A percentile compares a stretch with the other conserved stretches of the same genome.
These are phyloP conservation scores for Lates calcarifer DNA, from an alignment of 2,113 vertebrate genomes.

Conservation along the genomic window DNA sequence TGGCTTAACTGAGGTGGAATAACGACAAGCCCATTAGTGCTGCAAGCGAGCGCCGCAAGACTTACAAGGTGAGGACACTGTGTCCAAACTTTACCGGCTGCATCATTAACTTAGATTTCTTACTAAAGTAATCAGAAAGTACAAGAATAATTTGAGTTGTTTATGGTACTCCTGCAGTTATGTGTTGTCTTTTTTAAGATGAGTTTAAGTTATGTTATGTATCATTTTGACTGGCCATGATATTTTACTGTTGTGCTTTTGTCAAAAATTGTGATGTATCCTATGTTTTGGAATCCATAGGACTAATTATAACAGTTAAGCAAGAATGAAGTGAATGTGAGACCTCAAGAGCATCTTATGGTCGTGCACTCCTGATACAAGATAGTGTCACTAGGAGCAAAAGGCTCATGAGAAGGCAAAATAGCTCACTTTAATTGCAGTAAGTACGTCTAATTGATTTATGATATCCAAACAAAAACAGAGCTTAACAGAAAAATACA, in stretches of 20 bases:
- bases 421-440: constrained; percentile 56
- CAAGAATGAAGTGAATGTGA: constrained; percentile 26
- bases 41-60: constrained; percentile 13
- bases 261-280: constrained; percentile 11
- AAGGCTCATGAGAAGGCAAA: constrained; percentile 38
- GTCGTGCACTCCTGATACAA: constrained; percentile 5
- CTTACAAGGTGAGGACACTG: constrained; percentile 50
- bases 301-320: constrained; percentile 9
- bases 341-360: background rate
- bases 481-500: constrained; percentile 54
- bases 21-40: constrained; percentile 65
- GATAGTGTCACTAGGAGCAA: constrained; percentile 24
- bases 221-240: background rate
- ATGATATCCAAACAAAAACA: constrained; percentile 71
- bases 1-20: constrained; percentile 59
- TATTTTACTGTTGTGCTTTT: constrained; percentile 27
- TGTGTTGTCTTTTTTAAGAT: background rate
- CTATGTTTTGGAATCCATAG: constrained; percentile 10
- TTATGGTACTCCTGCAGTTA: background rate
- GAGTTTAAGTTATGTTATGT: background rate
- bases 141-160: background rate
- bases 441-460: constrained; percentile 72
- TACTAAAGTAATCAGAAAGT: constrained; percentile 10
- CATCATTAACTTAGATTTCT: constrained; percentile 50
- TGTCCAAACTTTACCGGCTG: constrained; percentile 30